A percentile compares a stretch with the other conserved stretches of the same genome.
Conservation (phyloP, 2,797 vertebrate genomes). For the Otolemur crassicaudatus region DNA sequence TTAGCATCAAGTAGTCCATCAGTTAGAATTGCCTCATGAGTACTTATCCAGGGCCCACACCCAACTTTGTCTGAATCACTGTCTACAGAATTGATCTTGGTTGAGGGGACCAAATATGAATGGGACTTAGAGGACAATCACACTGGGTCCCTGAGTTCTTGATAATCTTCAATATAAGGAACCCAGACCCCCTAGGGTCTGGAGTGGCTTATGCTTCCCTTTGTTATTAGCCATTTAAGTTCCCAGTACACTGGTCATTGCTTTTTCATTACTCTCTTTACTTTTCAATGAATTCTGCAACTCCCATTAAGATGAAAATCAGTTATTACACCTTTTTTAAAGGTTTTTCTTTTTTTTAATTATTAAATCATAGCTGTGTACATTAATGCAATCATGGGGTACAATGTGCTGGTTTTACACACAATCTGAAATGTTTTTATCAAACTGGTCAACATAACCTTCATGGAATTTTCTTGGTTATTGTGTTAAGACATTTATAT, state of each 20-base stretch:
- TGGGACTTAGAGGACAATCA: neutral
- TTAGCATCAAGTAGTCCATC: neutral
- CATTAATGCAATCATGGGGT: no score
- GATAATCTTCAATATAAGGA: neutral
- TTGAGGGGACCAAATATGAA: no score
- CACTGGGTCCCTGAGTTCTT: neutral
- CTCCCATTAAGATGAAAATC: slow-evolving; percentile 43
- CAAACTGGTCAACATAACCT: no score
- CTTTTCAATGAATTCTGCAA: slow-evolving; percentile 49
- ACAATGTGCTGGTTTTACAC: no score
- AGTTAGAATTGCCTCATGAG: neutral
- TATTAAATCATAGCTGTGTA: no score
- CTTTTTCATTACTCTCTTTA: slow-evolving; percentile 61
- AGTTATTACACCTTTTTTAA: slow-evolving; percentile 13
- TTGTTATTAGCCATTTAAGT: slow-evolving; percentile 28
- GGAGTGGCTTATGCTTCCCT: neutral
- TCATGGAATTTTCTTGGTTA: no score
- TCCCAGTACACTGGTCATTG: neutral
- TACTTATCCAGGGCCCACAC: no score
- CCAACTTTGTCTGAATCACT: neutral
- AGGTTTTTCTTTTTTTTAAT: no score
- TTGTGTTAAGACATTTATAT: no score
- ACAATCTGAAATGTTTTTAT: no score
- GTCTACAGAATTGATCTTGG: neutral
- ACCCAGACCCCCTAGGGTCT: neutral